Percentiles rank a stretch among this genome's conserved stretches.
Evolutionary conservation across 2,113 vertebrate species (phyloP).

Genomic region (Motacilla tschutschensis): DNA sequence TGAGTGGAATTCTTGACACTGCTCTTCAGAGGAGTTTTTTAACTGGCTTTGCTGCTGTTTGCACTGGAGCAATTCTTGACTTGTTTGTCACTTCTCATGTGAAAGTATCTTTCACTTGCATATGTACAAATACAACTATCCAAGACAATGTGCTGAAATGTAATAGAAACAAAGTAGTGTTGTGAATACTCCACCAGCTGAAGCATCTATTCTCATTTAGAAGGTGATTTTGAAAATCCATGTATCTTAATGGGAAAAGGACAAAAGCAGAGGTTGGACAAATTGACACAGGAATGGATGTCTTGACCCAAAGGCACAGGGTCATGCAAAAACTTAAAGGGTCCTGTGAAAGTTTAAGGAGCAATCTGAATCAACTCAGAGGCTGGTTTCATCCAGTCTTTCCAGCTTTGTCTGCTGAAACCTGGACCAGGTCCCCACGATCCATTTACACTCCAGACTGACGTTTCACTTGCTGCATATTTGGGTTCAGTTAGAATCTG

Average conservation of each 20-base stretch:
- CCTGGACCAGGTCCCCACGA: background rate
- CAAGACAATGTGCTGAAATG: background rate
- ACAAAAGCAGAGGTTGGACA: background rate
- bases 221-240: background rate
- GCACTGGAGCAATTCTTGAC: background rate
- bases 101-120: background rate
- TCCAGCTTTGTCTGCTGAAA: background rate
- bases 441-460: background rate
- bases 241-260: background rate
- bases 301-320: background rate
- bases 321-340: background rate
- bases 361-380: background rate
- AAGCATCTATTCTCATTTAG: background rate
- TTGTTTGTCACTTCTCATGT: background rate
- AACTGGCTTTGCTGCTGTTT: background rate
- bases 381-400: background rate
- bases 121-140: background rate
- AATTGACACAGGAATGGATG: background rate
- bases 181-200: conserved; percentile 19
- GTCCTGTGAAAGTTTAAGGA: background rate
- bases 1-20: background rate
- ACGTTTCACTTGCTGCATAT: background rate
- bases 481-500: background rate
- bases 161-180: conserved; percentile 31
- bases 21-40: background rate